phyloP scores from a whole-genome alignment of 2,888 invertebrate species.

The Orthosia gothica region DNA sequence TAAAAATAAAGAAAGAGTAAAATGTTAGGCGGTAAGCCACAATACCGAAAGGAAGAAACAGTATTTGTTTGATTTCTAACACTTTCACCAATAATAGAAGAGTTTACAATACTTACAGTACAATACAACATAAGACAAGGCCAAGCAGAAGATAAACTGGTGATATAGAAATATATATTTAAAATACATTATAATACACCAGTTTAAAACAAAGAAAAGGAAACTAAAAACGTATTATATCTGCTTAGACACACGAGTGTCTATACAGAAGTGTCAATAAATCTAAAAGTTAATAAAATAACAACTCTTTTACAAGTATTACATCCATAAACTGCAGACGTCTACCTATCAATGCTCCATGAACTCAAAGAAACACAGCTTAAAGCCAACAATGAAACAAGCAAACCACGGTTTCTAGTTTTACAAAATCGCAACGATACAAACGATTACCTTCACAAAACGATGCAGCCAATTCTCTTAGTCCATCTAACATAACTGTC shows the following conservation, averaged over 20 bases:
- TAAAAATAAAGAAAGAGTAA: slow-evolving; percentile 32
- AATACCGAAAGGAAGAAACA: neutral
- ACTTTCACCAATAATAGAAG: neutral
- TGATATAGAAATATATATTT: neutral
- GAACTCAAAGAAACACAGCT: slow-evolving; percentile 16
- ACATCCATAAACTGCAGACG: neutral
- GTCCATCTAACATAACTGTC: slow-evolving; percentile 68
- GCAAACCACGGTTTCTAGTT: slow-evolving; percentile 62
- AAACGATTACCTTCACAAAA: slow-evolving; percentile 69
- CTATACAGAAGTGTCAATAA: neutral
- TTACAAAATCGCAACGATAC: slow-evolving; percentile 64
- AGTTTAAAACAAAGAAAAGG: too few species aligned
- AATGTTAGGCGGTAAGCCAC: neutral
- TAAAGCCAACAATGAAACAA: slow-evolving; percentile 56
- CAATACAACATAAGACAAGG: neutral
- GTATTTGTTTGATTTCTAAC: neutral
- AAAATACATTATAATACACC: too few species aligned
- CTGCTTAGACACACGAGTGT: too few species aligned
- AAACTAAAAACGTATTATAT: too few species aligned
- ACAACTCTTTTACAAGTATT: neutral
- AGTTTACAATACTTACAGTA: neutral
- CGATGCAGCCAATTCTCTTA: slow-evolving; percentile 62
- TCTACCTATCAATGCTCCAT: neutral
- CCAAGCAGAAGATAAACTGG: neutral
- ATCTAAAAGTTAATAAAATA: neutral